Base-by-base conservation (phyloP, 2,888 invertebrate species). In the Pollenia amentaria region DNA sequence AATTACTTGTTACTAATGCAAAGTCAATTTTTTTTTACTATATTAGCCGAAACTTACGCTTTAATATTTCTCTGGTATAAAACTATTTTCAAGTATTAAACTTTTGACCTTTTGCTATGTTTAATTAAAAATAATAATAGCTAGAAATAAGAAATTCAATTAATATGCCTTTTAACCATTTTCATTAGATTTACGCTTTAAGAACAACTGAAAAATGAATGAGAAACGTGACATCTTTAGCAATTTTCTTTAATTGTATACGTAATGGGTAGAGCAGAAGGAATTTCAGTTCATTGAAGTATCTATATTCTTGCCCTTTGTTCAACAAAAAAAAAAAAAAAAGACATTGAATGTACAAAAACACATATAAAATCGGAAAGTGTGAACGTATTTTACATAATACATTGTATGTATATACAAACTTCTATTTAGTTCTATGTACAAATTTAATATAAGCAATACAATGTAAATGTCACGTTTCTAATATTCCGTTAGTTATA, bases 401-500 rank as follows among this genome's bases (percentile, higher is more conserved):
- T 29, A 6, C 29, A 29, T 6, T 29, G 29, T 29, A 6, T 29
- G 29, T 29, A 29, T 29, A 29, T 29, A 29, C 29, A 29, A 29
- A 29, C 29, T 29, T 29, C 29, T 29, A 29, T 29, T 29, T 29
- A 29, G 29, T 29, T 29, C 29, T 29, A 29, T 29, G 29, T 21
- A 55, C 21, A 21, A 40, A 18, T 10, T 18, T 11, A 42, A 42
- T 62, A 51, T 51, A 42, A 70, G n/a, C 57, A 60, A 18, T 64
- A 70, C 70, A 64, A 46, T 16, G 55, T 70, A 76, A 70, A 85
- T 48, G 84, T 85, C 85, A 85, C 85, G 80, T 77, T 85, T 76
- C 76, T 64, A 72, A 72, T 80, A 72, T 85, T 76, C 62, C 75
- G 38, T 79, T 69, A 75, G 69, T 69, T 65, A 72, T 42, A 70